Evolutionary conservation across 2,888 invertebrate species (phyloP), one percentile per base, ranked within the genome.

Genomic region (Dynastes hyllus): DNA sequence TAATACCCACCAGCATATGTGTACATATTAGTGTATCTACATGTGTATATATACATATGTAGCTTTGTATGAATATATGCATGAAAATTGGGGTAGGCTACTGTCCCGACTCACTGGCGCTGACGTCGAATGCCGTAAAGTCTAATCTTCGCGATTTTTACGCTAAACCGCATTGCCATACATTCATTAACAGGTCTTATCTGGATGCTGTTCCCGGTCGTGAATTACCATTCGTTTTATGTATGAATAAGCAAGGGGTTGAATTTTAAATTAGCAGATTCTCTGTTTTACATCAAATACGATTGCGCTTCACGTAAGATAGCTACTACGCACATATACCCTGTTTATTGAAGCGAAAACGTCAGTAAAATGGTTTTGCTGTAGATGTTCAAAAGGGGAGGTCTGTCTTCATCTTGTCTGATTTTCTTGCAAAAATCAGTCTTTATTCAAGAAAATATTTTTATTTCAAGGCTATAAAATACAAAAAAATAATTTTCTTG

Each of bases 151-250:
- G 11, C 27, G 27, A 51, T 69, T 51, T 69, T 51, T 69, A 29
- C 29, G 27, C 27, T 29, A 51, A 69, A 29, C 11, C 51, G 11
- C 11, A 2, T 29, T 9, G 51, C 11, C 6, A 27, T 66, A 40
- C 13, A 22, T 69, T 69, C 51, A 69, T 69, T 69, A 69, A 3
- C 51, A 2, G 29, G 69, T 50, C 51, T 69, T 69, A 51, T 69
- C 69, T 69, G 51, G 29, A 9, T 40, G 45, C 3, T n/a, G 16
- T 69, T 13, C n/a, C 8, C 32, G 13, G 13, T 40, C 37, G 40
- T n/a, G 8, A 1, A 27, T 27, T 69, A 69, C 51, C 50, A 27
- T 13, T 69, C 51, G 27, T 51, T 32, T 63, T 63, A 13, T n/a
- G 8, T 51, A 9, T 13, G 63, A 32, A 69, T 51, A 51, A 69